These are phyloP conservation scores for Erythrolamprus reginae DNA, from an alignment of 2,113 vertebrate species.

Conservation along the genomic window DNA sequence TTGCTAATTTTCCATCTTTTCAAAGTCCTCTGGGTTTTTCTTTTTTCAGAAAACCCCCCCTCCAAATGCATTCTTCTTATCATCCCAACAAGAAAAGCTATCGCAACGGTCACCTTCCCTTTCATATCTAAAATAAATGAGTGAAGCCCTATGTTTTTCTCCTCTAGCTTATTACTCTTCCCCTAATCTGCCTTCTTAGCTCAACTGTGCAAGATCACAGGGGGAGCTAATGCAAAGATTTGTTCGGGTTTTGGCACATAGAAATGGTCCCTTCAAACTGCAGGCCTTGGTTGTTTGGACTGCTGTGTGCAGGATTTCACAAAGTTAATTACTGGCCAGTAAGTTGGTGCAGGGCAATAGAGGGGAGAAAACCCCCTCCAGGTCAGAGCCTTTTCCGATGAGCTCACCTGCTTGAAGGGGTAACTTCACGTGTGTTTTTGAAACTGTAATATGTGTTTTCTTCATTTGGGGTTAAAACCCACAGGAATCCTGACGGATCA, in stretches of 20 bases:
- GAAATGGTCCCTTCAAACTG: conserved; percentile 44
- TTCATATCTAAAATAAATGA: conserved; percentile 60
- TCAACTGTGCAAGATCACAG: conserved; percentile 59
- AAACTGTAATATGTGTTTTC: background rate
- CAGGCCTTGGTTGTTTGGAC: conserved; percentile 44
- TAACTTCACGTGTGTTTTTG: background rate
- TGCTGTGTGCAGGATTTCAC: conserved; percentile 35
- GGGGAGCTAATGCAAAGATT: conserved; percentile 37
- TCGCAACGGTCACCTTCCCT: conserved; percentile 56
- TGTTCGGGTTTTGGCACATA: conserved; percentile 45
- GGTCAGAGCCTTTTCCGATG: conserved; percentile 6
- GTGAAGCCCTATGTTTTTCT: conserved; percentile 23
- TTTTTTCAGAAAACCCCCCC: conserved; percentile 33
- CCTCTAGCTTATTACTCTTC: conserved; percentile 48
- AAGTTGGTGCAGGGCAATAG: conserved; percentile 18
- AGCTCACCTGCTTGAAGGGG: conserved; percentile 21
- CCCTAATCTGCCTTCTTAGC: conserved; percentile 57
- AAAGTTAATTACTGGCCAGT: conserved; percentile 53
- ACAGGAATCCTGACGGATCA: background rate
- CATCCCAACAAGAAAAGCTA: conserved; percentile 19
- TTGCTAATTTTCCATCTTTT: conserved; percentile 74
- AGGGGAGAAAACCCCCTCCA: background rate
- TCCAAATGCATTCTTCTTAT: conserved; percentile 65
- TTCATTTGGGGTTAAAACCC: background rate
- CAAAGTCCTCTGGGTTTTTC: conserved; percentile 62